These are phyloP conservation scores for Stigmatopora argus DNA, from an alignment of 2,113 vertebrate species.

Conservation along the genomic window DNA sequence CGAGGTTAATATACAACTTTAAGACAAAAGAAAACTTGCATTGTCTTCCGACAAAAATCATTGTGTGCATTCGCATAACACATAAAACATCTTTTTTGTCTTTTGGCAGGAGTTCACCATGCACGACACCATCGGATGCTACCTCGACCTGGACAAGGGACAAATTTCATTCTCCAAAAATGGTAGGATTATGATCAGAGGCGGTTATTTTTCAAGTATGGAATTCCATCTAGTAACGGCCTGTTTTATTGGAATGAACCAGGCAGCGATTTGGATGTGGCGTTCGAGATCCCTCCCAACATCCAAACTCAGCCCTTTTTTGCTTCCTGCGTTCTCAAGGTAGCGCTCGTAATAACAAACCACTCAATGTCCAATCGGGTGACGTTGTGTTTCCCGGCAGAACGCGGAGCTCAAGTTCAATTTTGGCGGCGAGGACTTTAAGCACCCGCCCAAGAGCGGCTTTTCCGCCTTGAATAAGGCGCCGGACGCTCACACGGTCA, in stretches of 20 bases:
- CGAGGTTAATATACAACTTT: conserved; percentile 72
- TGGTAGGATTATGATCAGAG: conserved; percentile 47
- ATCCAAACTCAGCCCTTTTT: conserved; percentile 85
- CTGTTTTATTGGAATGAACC: conserved; percentile 10
- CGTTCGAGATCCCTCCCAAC: conserved; percentile 85
- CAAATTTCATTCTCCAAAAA: conserved; percentile 92
- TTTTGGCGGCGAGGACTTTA: conserved; percentile 91
- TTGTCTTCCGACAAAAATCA: neutral
- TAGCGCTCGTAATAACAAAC: conserved; percentile 36
- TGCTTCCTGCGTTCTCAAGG: conserved; percentile 95
- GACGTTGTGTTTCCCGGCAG: conserved; percentile 56
- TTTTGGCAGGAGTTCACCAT: conserved; percentile 88
- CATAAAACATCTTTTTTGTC: neutral
- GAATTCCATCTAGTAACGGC: neutral
- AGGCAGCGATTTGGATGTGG: conserved; percentile 91
- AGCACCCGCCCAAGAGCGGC: conserved; percentile 83
- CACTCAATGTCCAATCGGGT: too few species aligned
- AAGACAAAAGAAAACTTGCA: too few species aligned
- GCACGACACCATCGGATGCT: conserved; percentile 94
- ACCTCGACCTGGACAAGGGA: conserved; percentile 80
- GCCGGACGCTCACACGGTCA: conserved; percentile 74
- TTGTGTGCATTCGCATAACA: too few species aligned
- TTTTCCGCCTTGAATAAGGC: conserved; percentile 82
- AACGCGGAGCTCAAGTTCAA: conserved; percentile 97
- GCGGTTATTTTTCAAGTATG: too few species aligned